Conservation (phyloP, 2,888 invertebrate genomes). For the Apomyelois bistriatella region DNA sequence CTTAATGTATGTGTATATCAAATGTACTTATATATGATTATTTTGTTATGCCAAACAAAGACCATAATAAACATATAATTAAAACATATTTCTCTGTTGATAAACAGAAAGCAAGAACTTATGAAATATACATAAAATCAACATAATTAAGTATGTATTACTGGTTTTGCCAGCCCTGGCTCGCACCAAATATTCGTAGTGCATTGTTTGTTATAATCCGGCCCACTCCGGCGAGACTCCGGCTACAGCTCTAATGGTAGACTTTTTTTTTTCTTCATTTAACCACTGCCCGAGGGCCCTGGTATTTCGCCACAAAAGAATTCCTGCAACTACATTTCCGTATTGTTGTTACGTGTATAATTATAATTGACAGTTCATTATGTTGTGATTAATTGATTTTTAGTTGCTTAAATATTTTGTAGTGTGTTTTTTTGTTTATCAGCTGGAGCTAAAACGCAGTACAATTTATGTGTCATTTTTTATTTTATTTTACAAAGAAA, state of each 20-base stretch:
- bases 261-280: constrained; percentile 67
- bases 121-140: no score
- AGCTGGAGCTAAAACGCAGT: not conserved
- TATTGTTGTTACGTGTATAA: not conserved
- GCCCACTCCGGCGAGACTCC: constrained; percentile 15
- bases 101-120: no score
- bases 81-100: no score
- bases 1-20: no score
- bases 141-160: not conserved
- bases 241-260: constrained; percentile 50
- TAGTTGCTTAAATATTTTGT: not conserved
- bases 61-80: no score
- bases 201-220: constrained; percentile 47
- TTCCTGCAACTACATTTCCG: constrained; percentile 21
- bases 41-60: no score
- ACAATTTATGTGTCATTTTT: not conserved
- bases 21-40: no score
- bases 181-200: constrained; percentile 17
- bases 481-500: no score
- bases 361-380: not conserved
- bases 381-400: not conserved
- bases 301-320: constrained; percentile 46
- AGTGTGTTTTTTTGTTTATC: not conserved
- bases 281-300: constrained; percentile 36
- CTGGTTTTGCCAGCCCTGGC: constrained; percentile 26